Evolutionary conservation across 2,797 vertebrate species (phyloP), one percentile per base, ranked within the genome.

Genomic region (Dicrostonyx torquatus): DNA sequence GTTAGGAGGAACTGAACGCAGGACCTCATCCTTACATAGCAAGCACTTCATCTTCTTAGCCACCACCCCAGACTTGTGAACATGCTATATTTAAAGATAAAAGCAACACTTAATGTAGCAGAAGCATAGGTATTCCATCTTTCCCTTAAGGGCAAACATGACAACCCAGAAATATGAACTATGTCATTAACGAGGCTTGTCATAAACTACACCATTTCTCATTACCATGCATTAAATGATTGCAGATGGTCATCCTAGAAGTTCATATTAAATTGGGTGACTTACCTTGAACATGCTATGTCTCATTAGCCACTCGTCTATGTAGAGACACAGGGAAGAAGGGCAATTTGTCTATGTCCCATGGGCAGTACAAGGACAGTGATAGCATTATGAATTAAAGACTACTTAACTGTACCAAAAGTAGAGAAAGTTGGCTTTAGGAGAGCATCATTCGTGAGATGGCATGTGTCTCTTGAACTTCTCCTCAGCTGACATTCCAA

Each of bases 21-120:
- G 48, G 24, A n/a, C 34, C n/a, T 72, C 84, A 40, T 55, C 24
- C 66, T 55, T 72, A 55, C n/a, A 72, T 12, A 31, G 8, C 45
- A 68, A 24, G 31, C 15, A 18, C 9, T 87, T 72, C 37, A 20
- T 68, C n/a, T 34, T 48, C 31, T 70, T 29, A 53, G 8, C 22
- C 66, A 53, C 34, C 6, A 4, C 29, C 31, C 45, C 13, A 6
- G 20, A 29, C 24, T 55, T 40, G 48, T 40, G 22, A 29, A 8
- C 20, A 48, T 68, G 97, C 98, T 97, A 98, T 99, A 99, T 98
- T 97, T 97, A 95, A 77, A 95, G 99, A 99, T 99, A 99, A 99
- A 98, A 99, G 99, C 93, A 95, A 84, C 96, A 90, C 87, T 95
- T 95, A 94, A 55, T 98, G 97, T 97, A 98, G 98, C 97, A 86